A percentile compares a stretch with the other conserved stretches of the same genome.
These are phyloP conservation scores for Ursus arctos DNA, from an alignment of 2,113 vertebrate genomes.

Conservation along the genomic window DNA sequence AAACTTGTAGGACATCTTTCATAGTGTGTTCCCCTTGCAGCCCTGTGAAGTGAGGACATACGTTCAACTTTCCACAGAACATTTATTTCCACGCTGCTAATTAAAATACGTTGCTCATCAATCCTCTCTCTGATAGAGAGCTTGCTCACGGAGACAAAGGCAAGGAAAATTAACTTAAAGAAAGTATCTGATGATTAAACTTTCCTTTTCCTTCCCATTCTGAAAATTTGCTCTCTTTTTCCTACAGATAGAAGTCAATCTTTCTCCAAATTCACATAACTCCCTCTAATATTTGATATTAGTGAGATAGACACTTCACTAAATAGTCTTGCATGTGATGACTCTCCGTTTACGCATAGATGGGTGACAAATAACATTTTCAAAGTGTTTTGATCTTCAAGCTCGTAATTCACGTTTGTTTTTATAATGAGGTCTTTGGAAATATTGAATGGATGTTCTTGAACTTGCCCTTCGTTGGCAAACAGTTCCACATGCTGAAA, in stretches of 20 bases:
- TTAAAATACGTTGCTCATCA: constrained; percentile 73
- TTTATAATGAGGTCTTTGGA: neutral
- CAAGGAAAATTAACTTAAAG: constrained; percentile 75
- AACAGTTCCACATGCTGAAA: neutral
- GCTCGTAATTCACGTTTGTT: neutral
- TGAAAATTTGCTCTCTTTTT: constrained; percentile 62
- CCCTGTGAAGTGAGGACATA: constrained; percentile 5
- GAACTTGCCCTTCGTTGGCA: neutral
- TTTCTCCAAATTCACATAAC: neutral
- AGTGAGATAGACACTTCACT: neutral
- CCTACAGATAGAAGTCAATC: neutral
- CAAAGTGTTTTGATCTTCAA: neutral
- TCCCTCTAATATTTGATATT: neutral
- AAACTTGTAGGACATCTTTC: constrained; percentile 33
- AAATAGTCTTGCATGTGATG: neutral
- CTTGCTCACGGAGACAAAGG: constrained; percentile 61
- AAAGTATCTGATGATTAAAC: constrained; percentile 70
- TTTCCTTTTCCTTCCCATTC: constrained; percentile 58
- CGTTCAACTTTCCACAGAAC: constrained; percentile 69
- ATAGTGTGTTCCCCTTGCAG: constrained; percentile 5
- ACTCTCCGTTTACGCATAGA: neutral
- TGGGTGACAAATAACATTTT: neutral
- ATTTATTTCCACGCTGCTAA: constrained; percentile 73
- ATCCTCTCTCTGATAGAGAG: constrained; percentile 62
- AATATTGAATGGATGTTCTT: constrained; percentile 15